Conservation (phyloP, 2,113 vertebrate species). For the Crotalus viridis region DNA sequence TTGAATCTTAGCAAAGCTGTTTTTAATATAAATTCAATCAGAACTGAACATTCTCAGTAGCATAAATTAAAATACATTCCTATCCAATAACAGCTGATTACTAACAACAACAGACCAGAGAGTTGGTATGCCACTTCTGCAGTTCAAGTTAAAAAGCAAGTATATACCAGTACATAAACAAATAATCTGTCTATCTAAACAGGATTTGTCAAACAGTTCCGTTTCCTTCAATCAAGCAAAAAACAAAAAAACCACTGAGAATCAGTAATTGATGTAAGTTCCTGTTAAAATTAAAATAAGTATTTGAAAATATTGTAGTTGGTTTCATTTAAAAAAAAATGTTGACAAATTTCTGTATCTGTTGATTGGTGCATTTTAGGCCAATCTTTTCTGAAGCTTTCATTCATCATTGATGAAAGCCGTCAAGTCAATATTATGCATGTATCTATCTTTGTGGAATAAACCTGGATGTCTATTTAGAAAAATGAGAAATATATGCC, state of each 20-base stretch:
- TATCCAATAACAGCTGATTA: background rate
- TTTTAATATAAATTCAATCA: background rate
- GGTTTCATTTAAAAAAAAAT: background rate
- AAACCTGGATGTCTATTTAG: conserved; percentile 43
- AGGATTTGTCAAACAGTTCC: background rate
- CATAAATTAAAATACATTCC: conserved; percentile 18
- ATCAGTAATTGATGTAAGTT: background rate
- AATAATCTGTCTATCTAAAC: background rate
- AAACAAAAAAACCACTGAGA: background rate
- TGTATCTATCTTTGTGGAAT: conserved; percentile 9
- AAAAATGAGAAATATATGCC: conserved; percentile 36
- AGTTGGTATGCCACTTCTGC: background rate
- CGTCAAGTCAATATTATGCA: conserved; percentile 14
- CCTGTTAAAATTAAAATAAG: background rate
- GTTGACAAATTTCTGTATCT: background rate
- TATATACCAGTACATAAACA: background rate
- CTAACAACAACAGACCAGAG: background rate
- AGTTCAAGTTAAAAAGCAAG: conserved; percentile 18
- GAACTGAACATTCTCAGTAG: background rate
- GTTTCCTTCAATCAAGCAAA: background rate
- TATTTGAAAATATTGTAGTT: conserved; percentile 15
- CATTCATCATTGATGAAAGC: conserved; percentile 11
- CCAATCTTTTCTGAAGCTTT: conserved; percentile 30
- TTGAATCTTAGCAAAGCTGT: conserved; percentile 28
- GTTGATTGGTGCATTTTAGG: conserved; percentile 24